Evolutionary conservation across 2,797 vertebrate species (phyloP), one percentile per base, ranked within the genome.

Genomic region (Gobionotothen gibberifrons): DNA sequence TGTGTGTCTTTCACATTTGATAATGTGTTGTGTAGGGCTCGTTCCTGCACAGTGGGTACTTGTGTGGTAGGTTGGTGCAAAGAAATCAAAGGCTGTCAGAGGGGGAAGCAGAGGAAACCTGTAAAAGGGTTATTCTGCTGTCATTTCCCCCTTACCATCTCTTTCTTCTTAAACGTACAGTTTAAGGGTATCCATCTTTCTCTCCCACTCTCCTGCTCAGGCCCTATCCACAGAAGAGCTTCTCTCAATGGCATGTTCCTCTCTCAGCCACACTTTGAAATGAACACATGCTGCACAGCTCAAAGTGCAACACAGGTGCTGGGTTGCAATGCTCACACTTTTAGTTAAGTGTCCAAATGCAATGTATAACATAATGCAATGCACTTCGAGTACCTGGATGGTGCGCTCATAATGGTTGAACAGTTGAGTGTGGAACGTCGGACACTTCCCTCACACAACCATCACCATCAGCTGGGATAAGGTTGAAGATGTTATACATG

Each of bases 71-170:
- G 73, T 21, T 57, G 55, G 54, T 72, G 61, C 62, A 32, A 68
- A 56, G 71, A 71, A 51, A 19, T 43, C 47, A 56, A 62, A 65
- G 21, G 26, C 61, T 13, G 70, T 54, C 53, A 36, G 54, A 74
- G 22, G 65, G 53, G 32, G 7, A 68, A 57, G 46, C 29, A 53
- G 61, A 85, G 53, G 40, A 72, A 69, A 48, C 49, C 48, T 39
- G 56, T 16, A 39, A 59, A 69, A 65, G 42, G 17, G 78, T 58
- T 6, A 14, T 46, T 70, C 57, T 49, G 12, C 19, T 44, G n/a
- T 63, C 40, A 51, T 53, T 29, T 21, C 32, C 51, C 9, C 2
- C 36, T 5, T 39, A 4, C 53, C 2, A 54, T 42, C 52, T 53
- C 56, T 36, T 65, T 43, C 29, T 54, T 21, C 9, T 39, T 19